phyloP scores from a whole-genome alignment of 2,888 invertebrate genomes.

The Microplitis deprimator region DNA sequence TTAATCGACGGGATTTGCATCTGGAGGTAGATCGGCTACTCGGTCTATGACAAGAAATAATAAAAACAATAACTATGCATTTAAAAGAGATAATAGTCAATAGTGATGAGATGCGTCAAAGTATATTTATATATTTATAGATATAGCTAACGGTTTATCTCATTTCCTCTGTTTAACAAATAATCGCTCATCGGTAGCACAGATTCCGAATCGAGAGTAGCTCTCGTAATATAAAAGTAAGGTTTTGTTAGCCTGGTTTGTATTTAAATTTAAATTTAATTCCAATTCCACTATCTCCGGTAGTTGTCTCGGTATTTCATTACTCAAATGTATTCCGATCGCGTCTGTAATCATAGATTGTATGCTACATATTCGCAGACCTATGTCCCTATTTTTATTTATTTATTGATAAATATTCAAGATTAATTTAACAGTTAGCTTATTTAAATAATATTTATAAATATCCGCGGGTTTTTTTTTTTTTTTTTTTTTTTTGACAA shows the following conservation, averaged over 20 bases:
- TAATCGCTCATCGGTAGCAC: neutral
- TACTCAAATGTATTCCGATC: constrained; percentile 33
- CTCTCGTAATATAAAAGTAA: constrained; percentile 37
- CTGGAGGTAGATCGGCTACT: too few relatives aligned
- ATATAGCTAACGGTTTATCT: constrained; percentile 27
- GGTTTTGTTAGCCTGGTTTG: constrained; percentile 52
- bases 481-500: too few relatives aligned
- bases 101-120: neutral
- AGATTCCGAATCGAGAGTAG: constrained; percentile 32
- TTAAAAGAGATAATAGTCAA: neutral
- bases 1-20: neutral
- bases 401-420: neutral
- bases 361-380: neutral
- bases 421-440: neutral
- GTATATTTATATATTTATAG: constrained; percentile 1
- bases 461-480: neutral
- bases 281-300: constrained; percentile 50
- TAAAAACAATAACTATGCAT: too few relatives aligned
- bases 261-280: constrained; percentile 55
- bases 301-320: constrained; percentile 29
- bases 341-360: neutral
- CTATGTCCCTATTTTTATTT: neutral
- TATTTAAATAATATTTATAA: neutral
- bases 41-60: too few relatives aligned
- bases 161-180: constrained; percentile 23